These are phyloP conservation scores for Thyatira batis DNA, from an alignment of 2,888 invertebrate species.

Conservation along the genomic window DNA sequence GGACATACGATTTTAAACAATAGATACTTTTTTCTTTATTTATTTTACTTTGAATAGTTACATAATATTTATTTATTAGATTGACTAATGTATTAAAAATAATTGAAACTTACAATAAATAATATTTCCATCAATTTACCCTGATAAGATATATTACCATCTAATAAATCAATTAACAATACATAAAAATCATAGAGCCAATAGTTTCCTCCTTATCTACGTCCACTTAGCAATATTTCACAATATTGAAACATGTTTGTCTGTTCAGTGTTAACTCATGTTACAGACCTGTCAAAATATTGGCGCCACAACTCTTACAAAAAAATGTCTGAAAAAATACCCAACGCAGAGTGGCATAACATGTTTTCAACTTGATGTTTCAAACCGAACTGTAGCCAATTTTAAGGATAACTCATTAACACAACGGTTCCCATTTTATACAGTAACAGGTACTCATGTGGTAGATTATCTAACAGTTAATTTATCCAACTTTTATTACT, in stretches of 20 bases:
- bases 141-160: too few species aligned
- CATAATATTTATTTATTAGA: conserved; percentile 25
- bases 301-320: conserved; percentile 54
- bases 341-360: conserved; percentile 9
- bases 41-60: too few species aligned
- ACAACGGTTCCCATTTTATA: neutral
- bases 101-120: too few species aligned
- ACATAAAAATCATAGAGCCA: conserved; percentile 35
- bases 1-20: conserved; percentile 1
- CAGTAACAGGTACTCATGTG: neutral
- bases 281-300: conserved; percentile 61
- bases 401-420: neutral
- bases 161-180: conserved; percentile 34
- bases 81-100: too few species aligned
- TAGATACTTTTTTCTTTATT: conserved; percentile 29
- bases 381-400: too few species aligned
- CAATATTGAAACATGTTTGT: conserved; percentile 53
- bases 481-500: conserved; percentile 8
- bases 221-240: conserved; percentile 71
- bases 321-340: conserved; percentile 21
- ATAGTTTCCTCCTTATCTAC: conserved; percentile 59
- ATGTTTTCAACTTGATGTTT: conserved; percentile 7
- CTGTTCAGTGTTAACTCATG: conserved; percentile 57
- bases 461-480: neutral
- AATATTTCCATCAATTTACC: too few species aligned